Percentiles rank a stretch among this genome's conserved stretches.
Evolutionary conservation across 1,140 invertebrate genomes (phyloP).

Genomic region (Medauroidea extradentata): DNA sequence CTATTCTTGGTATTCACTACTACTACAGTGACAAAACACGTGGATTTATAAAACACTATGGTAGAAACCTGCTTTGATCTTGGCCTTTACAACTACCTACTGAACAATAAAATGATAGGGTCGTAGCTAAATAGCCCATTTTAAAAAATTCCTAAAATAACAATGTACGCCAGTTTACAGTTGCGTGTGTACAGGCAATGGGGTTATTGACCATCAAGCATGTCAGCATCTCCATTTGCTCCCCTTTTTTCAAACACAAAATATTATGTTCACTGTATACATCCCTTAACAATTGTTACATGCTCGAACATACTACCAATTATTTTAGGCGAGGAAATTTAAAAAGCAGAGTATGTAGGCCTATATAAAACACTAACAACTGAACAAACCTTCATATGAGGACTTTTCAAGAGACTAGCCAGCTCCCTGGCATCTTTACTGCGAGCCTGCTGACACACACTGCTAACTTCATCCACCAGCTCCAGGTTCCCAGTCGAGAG

Average conservation of each 20-base stretch:
- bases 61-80: too few relatives aligned
- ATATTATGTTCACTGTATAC: not conserved
- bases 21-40: too few relatives aligned
- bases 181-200: too few relatives aligned
- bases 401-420: constrained; percentile 1
- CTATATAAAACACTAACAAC: not conserved
- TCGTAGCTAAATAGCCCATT: too few relatives aligned
- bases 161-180: too few relatives aligned
- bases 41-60: too few relatives aligned
- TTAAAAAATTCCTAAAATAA: too few relatives aligned
- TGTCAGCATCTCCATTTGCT: too few relatives aligned
- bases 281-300: not conserved
- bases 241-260: not conserved
- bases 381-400: constrained; percentile 6
- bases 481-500: constrained; percentile 4
- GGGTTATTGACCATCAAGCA: too few relatives aligned
- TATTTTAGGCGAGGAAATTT: not conserved
- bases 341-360: not conserved
- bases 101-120: too few relatives aligned
- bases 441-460: not conserved
- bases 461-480: constrained; percentile 1
- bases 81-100: too few relatives aligned
- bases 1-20: too few relatives aligned
- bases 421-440: constrained; percentile 5
- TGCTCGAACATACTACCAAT: not conserved